Evolutionary conservation across 2,888 invertebrate species (phyloP), one percentile per base, ranked within the genome.

Genomic region (Zygothrica quintamaculata): DNA sequence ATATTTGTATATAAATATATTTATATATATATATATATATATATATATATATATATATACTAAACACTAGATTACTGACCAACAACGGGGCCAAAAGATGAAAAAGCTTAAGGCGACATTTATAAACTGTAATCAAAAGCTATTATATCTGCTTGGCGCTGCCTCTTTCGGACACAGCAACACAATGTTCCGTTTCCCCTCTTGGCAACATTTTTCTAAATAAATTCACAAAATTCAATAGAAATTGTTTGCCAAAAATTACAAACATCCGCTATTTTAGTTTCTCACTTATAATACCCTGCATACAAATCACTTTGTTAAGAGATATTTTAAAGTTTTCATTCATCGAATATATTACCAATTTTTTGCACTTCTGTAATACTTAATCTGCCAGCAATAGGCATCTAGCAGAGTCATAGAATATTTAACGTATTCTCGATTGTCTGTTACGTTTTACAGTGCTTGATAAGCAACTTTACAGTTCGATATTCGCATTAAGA

Each of bases 71-170:
- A 65, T 62, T 79, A 77, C 61, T 61, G 56, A 72, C 50, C 50
- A 68, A 40, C 47, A 46, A 5, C 22, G 15, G 6, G 13, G 58
- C 16, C 18, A 25, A 12, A 31, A 29, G 39, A 65, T 34, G 52
- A 56, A 62, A 58, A 57, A 68, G 84, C 82, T 74, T 79, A 74
- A 76, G 84, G 82, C 82, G 84, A 84, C 82, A 81, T 77, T 79
- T 79, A 84, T 84, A 84, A 84, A 84, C 82, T 84, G 84, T 84
- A 84, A 84, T 84, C 82, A 84, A 84, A 84, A 84, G 82, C 82
- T 76, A 84, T 84, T 84, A 84, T 84, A 81, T 84, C 71, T 81
- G 75, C 70, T 75, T 74, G 80, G 68, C 74, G 60, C 40, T 64
- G 60, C 43, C 52, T 46, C 59, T 40, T 36, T 34, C 46, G 59